Percentiles rank a stretch among this genome's conserved stretches.
These are phyloP conservation scores for Scaptomyza reducta DNA, from an alignment of 2,888 invertebrate genomes.

Conservation along the genomic window DNA sequence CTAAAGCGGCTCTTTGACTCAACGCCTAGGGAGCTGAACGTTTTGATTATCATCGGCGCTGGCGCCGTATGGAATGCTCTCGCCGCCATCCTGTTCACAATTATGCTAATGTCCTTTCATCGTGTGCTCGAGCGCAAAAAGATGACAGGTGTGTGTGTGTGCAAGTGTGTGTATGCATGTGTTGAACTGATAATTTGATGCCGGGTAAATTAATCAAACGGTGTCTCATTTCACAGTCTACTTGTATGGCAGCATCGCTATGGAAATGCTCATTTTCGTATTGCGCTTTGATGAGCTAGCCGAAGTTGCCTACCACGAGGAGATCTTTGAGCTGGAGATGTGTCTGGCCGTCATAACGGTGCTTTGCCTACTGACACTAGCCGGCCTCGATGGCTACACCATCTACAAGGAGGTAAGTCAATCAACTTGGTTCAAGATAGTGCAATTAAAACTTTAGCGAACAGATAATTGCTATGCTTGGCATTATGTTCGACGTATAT, in stretches of 20 bases:
- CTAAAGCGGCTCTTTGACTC: constrained; percentile 54
- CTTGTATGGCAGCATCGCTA: constrained; percentile 72
- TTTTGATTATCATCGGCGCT: constrained; percentile 72
- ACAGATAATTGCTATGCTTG: not conserved
- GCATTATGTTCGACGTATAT: constrained; percentile 16
- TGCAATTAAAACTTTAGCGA: no score
- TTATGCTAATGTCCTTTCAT: constrained; percentile 82
- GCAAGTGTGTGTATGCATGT: constrained; percentile 7
- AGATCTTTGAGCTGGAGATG: constrained; percentile 77
- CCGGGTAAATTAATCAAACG: constrained; percentile 49
- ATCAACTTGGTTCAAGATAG: no score
- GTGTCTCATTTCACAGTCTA: constrained; percentile 64
- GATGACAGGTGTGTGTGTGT: constrained; percentile 74
- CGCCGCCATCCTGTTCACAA: constrained; percentile 75
- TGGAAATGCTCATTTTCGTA: constrained; percentile 69
- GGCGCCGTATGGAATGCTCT: constrained; percentile 79
- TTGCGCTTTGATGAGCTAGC: constrained; percentile 79
- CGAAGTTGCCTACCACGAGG: constrained; percentile 76
- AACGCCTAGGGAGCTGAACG: constrained; percentile 57
- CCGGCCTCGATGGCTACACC: constrained; percentile 77
- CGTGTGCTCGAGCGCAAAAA: constrained; percentile 82
- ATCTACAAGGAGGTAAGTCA: constrained; percentile 82
- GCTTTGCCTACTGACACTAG: constrained; percentile 65
- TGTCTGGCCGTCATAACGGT: constrained; percentile 63
- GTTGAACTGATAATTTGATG: constrained; percentile 35